phyloP scores from a whole-genome alignment of 2,113 vertebrate genomes.

The Stomatorhinus ivindoensis region DNA sequence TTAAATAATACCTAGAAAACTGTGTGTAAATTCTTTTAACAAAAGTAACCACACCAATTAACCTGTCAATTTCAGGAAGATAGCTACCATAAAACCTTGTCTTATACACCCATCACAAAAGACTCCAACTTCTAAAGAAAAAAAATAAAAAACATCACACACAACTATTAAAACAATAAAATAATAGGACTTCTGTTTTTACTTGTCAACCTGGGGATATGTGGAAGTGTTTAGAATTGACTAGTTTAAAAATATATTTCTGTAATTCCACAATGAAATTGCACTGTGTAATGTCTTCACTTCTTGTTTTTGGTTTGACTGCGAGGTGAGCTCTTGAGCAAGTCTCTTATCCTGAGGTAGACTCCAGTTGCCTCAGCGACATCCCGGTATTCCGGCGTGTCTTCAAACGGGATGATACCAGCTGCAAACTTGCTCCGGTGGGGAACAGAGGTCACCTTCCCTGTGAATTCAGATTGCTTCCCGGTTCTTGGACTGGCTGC shows the following conservation, averaged over 20 bases:
- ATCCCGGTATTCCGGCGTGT: conserved; percentile 91
- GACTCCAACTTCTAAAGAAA: background rate
- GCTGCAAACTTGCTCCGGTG: conserved; percentile 86
- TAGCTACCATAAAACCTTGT: background rate
- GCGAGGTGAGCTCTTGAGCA: conserved; percentile 85
- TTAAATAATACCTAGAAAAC: conserved; percentile 27
- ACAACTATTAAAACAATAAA: background rate
- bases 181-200: background rate
- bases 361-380: conserved; percentile 86
- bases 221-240: background rate
- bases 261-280: conserved; percentile 4
- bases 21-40: background rate
- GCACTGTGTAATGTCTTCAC: conserved; percentile 18
- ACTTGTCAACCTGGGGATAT: background rate
- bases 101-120: conserved; percentile 4
- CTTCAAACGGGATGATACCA: conserved; percentile 89
- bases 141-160: background rate
- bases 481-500: background rate
- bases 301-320: conserved; percentile 78
- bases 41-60: background rate
- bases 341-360: conserved; percentile 79
- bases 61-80: background rate
- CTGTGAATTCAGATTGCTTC: conserved; percentile 1
- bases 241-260: conserved; percentile 8
- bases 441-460: conserved; percentile 61